Evolutionary conservation across 2,888 invertebrate species (phyloP).

Genomic region (Hydriomena furcata): DNA sequence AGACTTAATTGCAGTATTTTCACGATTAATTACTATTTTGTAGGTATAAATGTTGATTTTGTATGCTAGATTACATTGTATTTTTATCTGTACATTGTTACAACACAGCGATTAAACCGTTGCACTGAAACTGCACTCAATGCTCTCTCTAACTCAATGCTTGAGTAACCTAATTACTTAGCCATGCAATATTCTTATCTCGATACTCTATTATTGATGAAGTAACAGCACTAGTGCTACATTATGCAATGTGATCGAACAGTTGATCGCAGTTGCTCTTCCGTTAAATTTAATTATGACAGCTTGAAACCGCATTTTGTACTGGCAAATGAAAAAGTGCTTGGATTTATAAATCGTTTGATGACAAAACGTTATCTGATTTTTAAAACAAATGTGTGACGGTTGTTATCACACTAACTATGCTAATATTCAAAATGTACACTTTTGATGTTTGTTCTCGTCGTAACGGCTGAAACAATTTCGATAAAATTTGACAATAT

Average conservation of each 20-base stretch:
- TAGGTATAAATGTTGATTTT: too few relatives aligned
- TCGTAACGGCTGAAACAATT: too few relatives aligned
- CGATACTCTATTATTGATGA: constrained; percentile 57
- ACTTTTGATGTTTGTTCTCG: too few relatives aligned
- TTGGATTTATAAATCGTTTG: background rate
- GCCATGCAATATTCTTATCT: constrained; percentile 50
- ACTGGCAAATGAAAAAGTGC: constrained; percentile 38
- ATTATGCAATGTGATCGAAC: constrained; percentile 52
- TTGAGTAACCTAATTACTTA: constrained; percentile 56
- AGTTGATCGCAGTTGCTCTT: constrained; percentile 64
- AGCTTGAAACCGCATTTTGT: constrained; percentile 37
- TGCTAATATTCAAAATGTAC: too few relatives aligned
- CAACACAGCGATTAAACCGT: background rate
- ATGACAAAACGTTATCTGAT: background rate
- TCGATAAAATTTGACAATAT: too few relatives aligned
- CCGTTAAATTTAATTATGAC: constrained; percentile 72
- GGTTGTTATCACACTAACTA: too few relatives aligned
- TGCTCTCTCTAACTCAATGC: constrained; percentile 22
- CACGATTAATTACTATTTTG: too few relatives aligned
- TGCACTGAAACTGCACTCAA: constrained; percentile 7
- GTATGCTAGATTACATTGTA: background rate
- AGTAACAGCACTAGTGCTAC: constrained; percentile 58
- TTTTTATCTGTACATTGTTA: background rate
- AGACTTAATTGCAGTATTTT: too few relatives aligned
- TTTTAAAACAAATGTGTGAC: too few relatives aligned